Base-by-base conservation (phyloP, 2,888 invertebrate genomes). In the Argyresthia albistria region DNA sequence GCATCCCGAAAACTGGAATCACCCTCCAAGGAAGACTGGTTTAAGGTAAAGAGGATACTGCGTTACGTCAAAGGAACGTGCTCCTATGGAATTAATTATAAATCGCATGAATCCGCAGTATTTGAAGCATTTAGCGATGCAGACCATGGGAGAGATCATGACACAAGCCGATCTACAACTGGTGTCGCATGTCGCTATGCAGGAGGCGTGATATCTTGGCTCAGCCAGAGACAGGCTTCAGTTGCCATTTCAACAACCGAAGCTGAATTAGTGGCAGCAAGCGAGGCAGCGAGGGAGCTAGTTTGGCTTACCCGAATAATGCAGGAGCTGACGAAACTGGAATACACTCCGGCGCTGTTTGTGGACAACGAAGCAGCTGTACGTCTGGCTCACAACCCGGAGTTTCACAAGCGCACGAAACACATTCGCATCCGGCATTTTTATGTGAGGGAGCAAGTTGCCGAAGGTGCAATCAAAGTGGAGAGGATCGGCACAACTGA, bases 301-400 rank as follows among this genome's bases (percentile, higher is more conserved):
- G 55, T 70, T 8, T 71, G 68, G 67, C 50, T 67, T 15, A 52
- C n/a, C n/a, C n/a, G n/a, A n/a, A n/a, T n/a, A n/a, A n/a, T n/a
- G n/a, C n/a, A n/a, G n/a, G n/a, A n/a, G n/a, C n/a, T n/a, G n/a
- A n/a, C n/a, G n/a, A n/a, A n/a, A n/a, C n/a, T n/a, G n/a, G n/a
- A n/a, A n/a, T n/a, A n/a, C n/a, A n/a, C n/a, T n/a, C n/a, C n/a
- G n/a, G n/a, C n/a, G n/a, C n/a, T n/a, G n/a, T n/a, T n/a, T n/a
- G n/a, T n/a, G n/a, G n/a, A n/a, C n/a, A n/a, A n/a, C n/a, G n/a
- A n/a, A n/a, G n/a, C n/a, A n/a, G n/a, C n/a, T n/a, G n/a, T n/a
- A n/a, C n/a, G n/a, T n/a, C n/a, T n/a, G n/a, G n/a, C n/a, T n/a
- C n/a, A n/a, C n/a, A n/a, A n/a, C n/a, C n/a, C n/a, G n/a, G n/a